These are phyloP conservation scores for Abscondita cerata DNA, from an alignment of 2,888 invertebrate genomes.

Conservation along the genomic window DNA sequence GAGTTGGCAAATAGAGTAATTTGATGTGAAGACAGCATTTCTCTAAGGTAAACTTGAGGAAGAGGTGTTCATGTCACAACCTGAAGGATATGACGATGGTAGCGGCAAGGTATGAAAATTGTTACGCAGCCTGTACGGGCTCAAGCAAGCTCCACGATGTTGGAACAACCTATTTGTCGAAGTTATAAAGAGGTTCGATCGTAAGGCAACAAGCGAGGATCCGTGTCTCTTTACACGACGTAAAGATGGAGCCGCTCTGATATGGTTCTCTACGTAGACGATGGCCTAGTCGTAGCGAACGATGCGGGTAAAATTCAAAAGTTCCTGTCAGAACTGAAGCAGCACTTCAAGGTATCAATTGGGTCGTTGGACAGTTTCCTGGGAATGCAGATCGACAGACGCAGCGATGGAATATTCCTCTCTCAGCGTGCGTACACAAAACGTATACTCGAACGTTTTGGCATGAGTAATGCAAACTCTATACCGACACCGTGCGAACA, in stretches of 20 bases:
- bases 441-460: conserved; percentile 22
- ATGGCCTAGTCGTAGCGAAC: background rate
- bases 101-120: background rate
- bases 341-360: no score
- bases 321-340: conserved; percentile 4
- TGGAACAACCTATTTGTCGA: background rate
- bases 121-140: background rate
- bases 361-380: conserved; percentile 4
- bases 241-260: background rate
- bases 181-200: conserved; percentile 3
- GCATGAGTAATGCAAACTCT: conserved; percentile 24
- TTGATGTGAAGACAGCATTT: background rate
- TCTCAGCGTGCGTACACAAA: conserved; percentile 21
- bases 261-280: conserved; percentile 3
- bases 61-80: no score
- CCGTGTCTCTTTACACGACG: conserved; percentile 4
- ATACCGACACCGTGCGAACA: conserved; percentile 8
- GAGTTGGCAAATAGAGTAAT: background rate
- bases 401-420: conserved; percentile 13
- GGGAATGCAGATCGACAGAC: background rate
- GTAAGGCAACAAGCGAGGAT: background rate
- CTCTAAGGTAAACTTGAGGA: background rate
- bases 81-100: background rate
- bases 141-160: background rate
- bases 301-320: background rate